Percentiles rank a stretch among this genome's conserved stretches.
These are phyloP conservation scores for Miniopterus natalensis DNA, from an alignment of 2,113 vertebrate genomes.

Conservation along the genomic window DNA sequence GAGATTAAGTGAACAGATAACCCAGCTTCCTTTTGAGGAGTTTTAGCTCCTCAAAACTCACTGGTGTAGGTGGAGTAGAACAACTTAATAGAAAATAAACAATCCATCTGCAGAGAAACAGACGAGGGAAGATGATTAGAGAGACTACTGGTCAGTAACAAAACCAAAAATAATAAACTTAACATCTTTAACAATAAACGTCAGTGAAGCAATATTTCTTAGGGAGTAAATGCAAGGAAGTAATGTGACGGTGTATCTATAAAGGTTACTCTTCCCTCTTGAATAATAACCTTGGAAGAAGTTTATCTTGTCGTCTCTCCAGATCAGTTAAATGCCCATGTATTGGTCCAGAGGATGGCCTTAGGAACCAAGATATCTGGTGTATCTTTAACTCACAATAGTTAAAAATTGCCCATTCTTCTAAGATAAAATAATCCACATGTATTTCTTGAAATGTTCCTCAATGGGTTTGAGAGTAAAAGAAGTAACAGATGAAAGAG, in stretches of 20 bases:
- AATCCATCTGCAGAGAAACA: slow-evolving; percentile 34
- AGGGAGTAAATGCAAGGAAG: background rate
- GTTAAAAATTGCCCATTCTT: slow-evolving; percentile 22
- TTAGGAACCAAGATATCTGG: background rate
- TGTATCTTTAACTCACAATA: background rate
- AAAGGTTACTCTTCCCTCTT: background rate
- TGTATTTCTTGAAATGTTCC: background rate
- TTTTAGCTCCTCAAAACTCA: slow-evolving; percentile 50
- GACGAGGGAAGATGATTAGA: background rate
- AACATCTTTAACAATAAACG: slow-evolving; percentile 16
- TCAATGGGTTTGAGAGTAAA: background rate
- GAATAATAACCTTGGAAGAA: background rate
- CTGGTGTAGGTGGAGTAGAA: slow-evolving; percentile 1
- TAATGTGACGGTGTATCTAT: background rate
- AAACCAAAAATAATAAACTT: slow-evolving; percentile 47
- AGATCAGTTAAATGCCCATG: background rate
- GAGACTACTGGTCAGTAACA: background rate
- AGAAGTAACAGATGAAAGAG: background rate
- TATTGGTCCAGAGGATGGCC: background rate
- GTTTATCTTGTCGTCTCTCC: background rate
- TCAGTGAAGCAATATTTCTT: background rate
- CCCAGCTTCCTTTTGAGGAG: background rate
- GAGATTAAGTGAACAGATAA: slow-evolving; percentile 59
- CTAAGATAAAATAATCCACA: slow-evolving; percentile 16
- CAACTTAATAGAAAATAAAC: slow-evolving; percentile 51